These are phyloP conservation scores for Lepus townsendii DNA, from an alignment of 2,797 vertebrate genomes.

Conservation along the genomic window DNA sequence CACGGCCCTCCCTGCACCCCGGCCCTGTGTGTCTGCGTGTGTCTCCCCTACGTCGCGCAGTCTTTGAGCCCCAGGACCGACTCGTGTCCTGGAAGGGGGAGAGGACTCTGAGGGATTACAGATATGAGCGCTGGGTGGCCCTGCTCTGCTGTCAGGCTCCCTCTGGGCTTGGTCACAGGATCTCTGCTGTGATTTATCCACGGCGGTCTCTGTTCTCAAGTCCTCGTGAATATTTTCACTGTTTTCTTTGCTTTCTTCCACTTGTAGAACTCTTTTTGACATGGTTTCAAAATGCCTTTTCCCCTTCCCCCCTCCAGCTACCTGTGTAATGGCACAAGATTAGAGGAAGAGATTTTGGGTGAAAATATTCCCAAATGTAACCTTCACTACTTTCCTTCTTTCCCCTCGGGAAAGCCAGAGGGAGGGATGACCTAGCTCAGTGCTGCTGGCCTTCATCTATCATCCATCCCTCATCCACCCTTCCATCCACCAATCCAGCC, in stretches of 20 bases:
- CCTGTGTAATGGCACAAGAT: not conserved
- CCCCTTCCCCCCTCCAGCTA: not conserved
- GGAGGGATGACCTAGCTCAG: not conserved
- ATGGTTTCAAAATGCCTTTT: not conserved
- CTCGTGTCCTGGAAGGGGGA: not conserved
- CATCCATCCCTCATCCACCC: too few relatives aligned
- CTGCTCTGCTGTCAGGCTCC: not conserved
- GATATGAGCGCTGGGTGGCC: not conserved
- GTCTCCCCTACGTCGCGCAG: not conserved
- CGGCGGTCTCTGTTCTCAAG: conserved; percentile 21
- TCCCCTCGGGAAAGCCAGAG: not conserved
- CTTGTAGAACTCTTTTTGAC: not conserved
- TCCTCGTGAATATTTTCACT: not conserved
- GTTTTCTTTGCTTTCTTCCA: not conserved
- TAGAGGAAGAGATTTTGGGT: not conserved
- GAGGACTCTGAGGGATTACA: not conserved
- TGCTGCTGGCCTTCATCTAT: not conserved
- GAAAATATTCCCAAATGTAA: not conserved
- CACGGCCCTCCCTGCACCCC: not conserved
- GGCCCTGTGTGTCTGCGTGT: not conserved
- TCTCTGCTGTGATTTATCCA: conserved; percentile 1
- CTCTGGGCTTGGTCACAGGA: not conserved
- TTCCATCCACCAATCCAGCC: too few relatives aligned
- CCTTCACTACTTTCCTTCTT: not conserved
- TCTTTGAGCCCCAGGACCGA: not conserved